Evolutionary conservation across 2,888 invertebrate species (phyloP).

Genomic region (Cheilosia vernalis): DNA sequence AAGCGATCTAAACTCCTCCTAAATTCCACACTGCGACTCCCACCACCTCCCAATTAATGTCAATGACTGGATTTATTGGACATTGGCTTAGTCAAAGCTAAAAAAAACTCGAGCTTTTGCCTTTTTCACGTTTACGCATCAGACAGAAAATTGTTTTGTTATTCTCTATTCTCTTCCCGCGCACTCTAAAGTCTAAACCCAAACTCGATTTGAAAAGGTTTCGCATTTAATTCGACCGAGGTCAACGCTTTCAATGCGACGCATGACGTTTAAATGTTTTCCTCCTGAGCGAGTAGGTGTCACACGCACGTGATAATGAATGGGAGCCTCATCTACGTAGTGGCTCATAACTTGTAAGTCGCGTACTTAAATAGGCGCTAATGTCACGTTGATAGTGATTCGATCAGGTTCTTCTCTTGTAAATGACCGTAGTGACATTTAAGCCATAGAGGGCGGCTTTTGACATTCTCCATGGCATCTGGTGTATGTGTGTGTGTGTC

Average conservation of each 20-base stretch:
- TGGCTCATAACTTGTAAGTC: not conserved
- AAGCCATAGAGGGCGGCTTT: slow-evolving; percentile 24
- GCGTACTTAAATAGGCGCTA: not conserved
- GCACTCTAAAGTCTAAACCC: not conserved
- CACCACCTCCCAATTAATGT: slow-evolving; percentile 23
- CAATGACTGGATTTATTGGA: slow-evolving; percentile 35
- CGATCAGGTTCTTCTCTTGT: not conserved
- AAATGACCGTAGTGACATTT: slow-evolving; percentile 27
- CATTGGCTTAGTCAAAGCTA: slow-evolving; percentile 6
- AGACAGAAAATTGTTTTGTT: slow-evolving; percentile 7
- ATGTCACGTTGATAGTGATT: too few relatives aligned
- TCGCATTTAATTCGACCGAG: slow-evolving; percentile 23
- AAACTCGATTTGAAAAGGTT: slow-evolving; percentile 8
- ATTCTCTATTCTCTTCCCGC: not conserved
- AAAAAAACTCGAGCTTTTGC: slow-evolving; percentile 2
- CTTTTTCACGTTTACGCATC: slow-evolving; percentile 5
- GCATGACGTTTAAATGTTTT: not conserved
- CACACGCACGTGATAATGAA: slow-evolving; percentile 41
- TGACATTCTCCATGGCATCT: slow-evolving; percentile 24
- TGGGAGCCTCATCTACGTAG: slow-evolving; percentile 8
- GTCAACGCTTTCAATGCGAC: slow-evolving; percentile 31
- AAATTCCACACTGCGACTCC: too few relatives aligned
- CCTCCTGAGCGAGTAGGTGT: slow-evolving; percentile 22
- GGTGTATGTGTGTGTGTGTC: not conserved
- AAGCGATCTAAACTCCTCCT: not conserved